A percentile compares a stretch with the other conserved stretches of the same genome.
These are phyloP conservation scores for Acleris literana DNA, from an alignment of 2,888 invertebrate genomes.

Conservation along the genomic window DNA sequence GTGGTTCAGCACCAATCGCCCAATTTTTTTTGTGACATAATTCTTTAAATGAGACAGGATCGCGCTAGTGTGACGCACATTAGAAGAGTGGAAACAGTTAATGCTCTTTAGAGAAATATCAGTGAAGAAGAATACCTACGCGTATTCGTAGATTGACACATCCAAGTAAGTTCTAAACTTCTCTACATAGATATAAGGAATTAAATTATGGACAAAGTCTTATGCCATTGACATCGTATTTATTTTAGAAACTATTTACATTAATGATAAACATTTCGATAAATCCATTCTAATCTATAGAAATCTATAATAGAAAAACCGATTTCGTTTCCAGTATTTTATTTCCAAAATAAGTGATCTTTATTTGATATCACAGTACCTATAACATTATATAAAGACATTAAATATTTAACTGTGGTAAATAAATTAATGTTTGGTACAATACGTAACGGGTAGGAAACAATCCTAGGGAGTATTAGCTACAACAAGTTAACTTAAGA, in stretches of 20 bases:
- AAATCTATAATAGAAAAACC: constrained; percentile 37
- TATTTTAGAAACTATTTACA: constrained; percentile 66
- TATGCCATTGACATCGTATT: constrained; percentile 58
- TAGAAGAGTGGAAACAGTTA: constrained; percentile 8
- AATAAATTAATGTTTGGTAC: constrained; percentile 48
- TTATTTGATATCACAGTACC: constrained; percentile 72
- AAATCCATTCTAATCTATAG: constrained; percentile 36
- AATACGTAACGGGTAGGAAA: constrained; percentile 51
- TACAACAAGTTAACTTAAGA: constrained; percentile 42
- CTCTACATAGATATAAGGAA: constrained; percentile 52
- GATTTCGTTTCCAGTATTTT: constrained; percentile 45
- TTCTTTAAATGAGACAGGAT: neutral
- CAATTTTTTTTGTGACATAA: too few relatives aligned
- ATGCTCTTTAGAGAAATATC: constrained; percentile 3
- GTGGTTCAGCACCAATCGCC: constrained; percentile 4
- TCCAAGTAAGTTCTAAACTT: constrained; percentile 36
- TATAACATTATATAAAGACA: constrained; percentile 58
- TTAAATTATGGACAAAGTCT: constrained; percentile 65
- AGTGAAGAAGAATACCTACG: constrained; percentile 31
- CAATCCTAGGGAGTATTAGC: constrained; percentile 45
- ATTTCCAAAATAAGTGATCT: constrained; percentile 46
- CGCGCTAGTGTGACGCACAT: constrained; percentile 31
- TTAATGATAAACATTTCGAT: constrained; percentile 43
- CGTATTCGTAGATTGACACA: constrained; percentile 39
- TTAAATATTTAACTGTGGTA: constrained; percentile 43